Evolutionary conservation across 2,797 vertebrate species (phyloP).

Genomic region (Gymnodraco acuticeps): DNA sequence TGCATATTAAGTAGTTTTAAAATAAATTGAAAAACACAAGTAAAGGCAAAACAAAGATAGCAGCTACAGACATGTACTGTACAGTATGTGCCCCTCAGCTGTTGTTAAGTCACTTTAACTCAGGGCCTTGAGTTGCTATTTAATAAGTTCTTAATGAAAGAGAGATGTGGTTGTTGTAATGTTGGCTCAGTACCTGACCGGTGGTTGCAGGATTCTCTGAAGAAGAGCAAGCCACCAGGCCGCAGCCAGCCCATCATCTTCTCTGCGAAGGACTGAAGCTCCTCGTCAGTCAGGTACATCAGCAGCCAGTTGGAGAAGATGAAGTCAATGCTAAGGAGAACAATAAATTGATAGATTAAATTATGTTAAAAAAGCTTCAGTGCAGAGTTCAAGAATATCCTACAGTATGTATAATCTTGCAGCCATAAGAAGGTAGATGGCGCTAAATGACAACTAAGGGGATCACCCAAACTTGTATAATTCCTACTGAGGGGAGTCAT

Average conservation of each 20-base stretch:
- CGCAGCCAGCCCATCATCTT: conserved; percentile 85
- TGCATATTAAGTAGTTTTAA: too few species aligned
- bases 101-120: too few species aligned
- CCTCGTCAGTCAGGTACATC: conserved; percentile 88
- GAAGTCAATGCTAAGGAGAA: conserved; percentile 79
- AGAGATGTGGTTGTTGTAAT: not conserved
- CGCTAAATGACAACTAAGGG: not conserved
- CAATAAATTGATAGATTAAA: conserved; percentile 1
- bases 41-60: too few species aligned
- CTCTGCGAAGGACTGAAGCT: conserved; percentile 72
- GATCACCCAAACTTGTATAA: too few species aligned
- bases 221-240: conserved; percentile 87
- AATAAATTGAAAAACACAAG: too few species aligned
- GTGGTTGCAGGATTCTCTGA: conserved; percentile 90
- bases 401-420: too few species aligned
- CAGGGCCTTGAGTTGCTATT: too few species aligned
- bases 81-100: too few species aligned
- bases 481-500: not conserved
- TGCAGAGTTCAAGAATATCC: not conserved
- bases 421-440: not conserved
- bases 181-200: conserved; percentile 82
- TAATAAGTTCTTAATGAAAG: not conserved
- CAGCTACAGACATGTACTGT: too few species aligned
- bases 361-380: not conserved
- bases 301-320: conserved; percentile 92